Evolutionary conservation across 2,888 invertebrate species (phyloP).

Genomic region (Itoplectis maculator): DNA sequence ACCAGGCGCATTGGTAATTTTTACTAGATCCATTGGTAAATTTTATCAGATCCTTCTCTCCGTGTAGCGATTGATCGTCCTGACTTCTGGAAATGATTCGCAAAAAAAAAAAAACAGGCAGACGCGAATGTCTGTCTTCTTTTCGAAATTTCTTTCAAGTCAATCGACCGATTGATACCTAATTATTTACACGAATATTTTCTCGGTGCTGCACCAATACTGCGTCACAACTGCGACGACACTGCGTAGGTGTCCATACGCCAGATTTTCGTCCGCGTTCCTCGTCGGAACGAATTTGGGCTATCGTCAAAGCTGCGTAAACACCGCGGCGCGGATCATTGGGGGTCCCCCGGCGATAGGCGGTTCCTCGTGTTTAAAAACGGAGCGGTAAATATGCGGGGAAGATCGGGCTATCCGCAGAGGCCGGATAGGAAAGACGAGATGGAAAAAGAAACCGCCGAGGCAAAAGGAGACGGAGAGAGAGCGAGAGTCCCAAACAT

Average conservation of each 20-base stretch:
- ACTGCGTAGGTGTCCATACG: conserved; percentile 1
- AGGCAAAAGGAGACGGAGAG: not conserved
- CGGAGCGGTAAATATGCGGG: conserved; percentile 48
- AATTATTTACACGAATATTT: conserved; percentile 41
- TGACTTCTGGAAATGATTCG: not conserved
- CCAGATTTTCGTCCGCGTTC: not conserved
- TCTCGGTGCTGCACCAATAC: not conserved
- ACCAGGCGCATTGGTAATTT: too few relatives aligned
- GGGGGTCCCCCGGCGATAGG: conserved; percentile 66
- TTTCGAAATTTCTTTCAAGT: conserved; percentile 32
- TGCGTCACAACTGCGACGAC: conserved; percentile 1
- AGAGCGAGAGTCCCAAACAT: conserved; percentile 25
- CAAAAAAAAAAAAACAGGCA: too few relatives aligned
- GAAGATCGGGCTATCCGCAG: conserved; percentile 5
- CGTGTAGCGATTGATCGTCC: not conserved
- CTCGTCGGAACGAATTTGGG: conserved; percentile 51
- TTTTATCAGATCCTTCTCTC: too few relatives aligned
- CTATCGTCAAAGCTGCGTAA: conserved; percentile 66
- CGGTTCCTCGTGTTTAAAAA: conserved; percentile 73
- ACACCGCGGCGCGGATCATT: conserved; percentile 60
- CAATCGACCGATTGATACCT: not conserved
- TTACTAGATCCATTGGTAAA: too few relatives aligned
- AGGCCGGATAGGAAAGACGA: conserved; percentile 6
- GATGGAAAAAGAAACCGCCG: conserved; percentile 8
- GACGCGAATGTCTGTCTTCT: not conserved